Base-by-base conservation (phyloP, 2,888 invertebrate species). In the Lydus trimaculatus region DNA sequence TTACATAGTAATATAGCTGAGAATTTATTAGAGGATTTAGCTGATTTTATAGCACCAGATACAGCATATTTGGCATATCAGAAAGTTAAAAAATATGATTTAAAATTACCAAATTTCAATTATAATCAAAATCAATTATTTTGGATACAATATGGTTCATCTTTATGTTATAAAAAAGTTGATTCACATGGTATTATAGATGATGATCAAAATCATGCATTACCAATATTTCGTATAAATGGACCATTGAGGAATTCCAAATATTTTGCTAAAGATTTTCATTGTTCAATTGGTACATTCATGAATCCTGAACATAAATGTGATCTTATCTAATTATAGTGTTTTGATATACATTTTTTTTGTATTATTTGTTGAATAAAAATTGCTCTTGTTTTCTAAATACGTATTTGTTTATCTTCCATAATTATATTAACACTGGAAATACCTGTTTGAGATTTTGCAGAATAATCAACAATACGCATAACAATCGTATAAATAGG, bases 31-130 rank as follows among this genome's bases (percentile, higher is more conserved):
- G 96, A 96, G 82, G 96, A 96, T 82, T 95, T 96, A 64, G 95
- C 96, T 0, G 96, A 96, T 82, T 95, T 95, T 81, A 95, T 94
- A 0, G 96, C 95, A 0, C 90, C 95, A 72, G 95, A 95, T 81
- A 92, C 93, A 79, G 93, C 95, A 0, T 96, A 95, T 83, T 87
- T 89, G 73, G 94, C 94, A 0, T 94, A 94, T 82, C 87, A 89
- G 62, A 87, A 87, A 15, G 86, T 90, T 15, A 88, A 92, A 79
- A 89, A 90, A 0, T 85, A 86, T 1, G 93, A 93, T 76, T 84
- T 85, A 0, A 86, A 87, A 52, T 85, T 94, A 15, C 93, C 94
- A 0, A 94, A 93, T 0, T 85, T 94, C 0, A 86, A 90, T 61
- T 92, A 88, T 77, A 86, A 89, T 0, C 90, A 91, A 0, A 86